phyloP scores from a whole-genome alignment of 2,797 vertebrate species.

The Morus bassanus region DNA sequence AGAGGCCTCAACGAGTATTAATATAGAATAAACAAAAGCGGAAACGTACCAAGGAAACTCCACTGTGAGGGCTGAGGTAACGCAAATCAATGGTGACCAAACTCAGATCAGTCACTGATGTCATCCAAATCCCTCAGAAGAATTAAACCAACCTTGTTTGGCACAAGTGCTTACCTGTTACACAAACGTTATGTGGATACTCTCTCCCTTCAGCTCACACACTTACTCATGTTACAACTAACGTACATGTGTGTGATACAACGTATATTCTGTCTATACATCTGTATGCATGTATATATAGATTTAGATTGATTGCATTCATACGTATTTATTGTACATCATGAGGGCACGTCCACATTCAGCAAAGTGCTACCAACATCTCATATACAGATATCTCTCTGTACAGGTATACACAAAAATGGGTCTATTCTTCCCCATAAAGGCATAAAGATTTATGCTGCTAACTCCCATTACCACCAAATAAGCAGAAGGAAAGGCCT shows the following conservation, averaged over 20 bases:
- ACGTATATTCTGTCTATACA: slow-evolving; percentile 20
- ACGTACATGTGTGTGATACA: slow-evolving; percentile 18
- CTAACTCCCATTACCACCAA: slow-evolving; percentile 63
- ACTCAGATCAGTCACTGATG: not conserved
- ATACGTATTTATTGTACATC: slow-evolving; percentile 70
- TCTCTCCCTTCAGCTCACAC: slow-evolving; percentile 65
- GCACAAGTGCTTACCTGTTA: slow-evolving; percentile 70
- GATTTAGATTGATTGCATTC: slow-evolving; percentile 65
- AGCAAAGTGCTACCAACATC: slow-evolving; percentile 74
- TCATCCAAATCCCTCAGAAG: slow-evolving; percentile 48
- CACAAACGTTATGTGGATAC: slow-evolving; percentile 37
- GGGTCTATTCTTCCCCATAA: slow-evolving; percentile 51
- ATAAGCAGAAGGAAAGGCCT: slow-evolving; percentile 72
- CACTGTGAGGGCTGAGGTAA: not conserved
- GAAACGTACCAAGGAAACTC: slow-evolving; percentile 1
- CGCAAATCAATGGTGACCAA: not conserved
- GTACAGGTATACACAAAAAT: slow-evolving; percentile 76
- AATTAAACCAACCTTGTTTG: slow-evolving; percentile 56
- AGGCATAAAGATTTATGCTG: slow-evolving; percentile 65
- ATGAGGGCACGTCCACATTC: slow-evolving; percentile 75
- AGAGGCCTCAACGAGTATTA: slow-evolving; percentile 11
- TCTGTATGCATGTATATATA: slow-evolving; percentile 68
- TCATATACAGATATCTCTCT: slow-evolving; percentile 73
- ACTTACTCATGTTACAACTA: not conserved
- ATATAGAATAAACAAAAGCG: slow-evolving; percentile 6